Evolutionary conservation across 1,140 invertebrate species (phyloP).

Genomic region (Leptinotarsa undecemlineata): DNA sequence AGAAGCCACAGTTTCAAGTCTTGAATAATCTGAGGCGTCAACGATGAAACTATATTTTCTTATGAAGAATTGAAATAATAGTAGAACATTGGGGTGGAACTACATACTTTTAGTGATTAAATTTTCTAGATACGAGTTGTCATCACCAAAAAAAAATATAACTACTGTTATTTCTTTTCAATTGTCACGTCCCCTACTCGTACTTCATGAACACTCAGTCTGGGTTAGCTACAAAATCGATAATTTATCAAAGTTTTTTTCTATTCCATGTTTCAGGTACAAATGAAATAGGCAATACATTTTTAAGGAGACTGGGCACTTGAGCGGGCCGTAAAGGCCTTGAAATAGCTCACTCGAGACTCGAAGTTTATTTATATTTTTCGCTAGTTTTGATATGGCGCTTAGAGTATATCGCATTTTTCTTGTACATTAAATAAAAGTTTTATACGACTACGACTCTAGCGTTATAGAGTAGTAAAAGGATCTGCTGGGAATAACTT

Average conservation of each 20-base stretch:
- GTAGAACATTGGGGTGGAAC: no score
- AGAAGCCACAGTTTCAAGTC: no score
- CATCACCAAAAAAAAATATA: no score
- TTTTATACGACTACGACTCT: slow-evolving; percentile 16
- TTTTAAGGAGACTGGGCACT: slow-evolving; percentile 12
- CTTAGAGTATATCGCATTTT: slow-evolving; percentile 21
- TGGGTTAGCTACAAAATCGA: slow-evolving; percentile 7
- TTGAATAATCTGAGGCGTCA: no score
- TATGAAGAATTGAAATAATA: no score
- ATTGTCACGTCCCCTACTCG: no score
- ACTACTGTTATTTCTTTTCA: no score
- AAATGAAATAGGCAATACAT: slow-evolving; percentile 20
- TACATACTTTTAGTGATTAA: no score
- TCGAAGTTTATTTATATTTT: slow-evolving; percentile 23
- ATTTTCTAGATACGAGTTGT: no score
- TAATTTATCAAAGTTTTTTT: neutral
- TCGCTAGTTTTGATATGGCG: slow-evolving; percentile 21
- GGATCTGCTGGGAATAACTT: neutral
- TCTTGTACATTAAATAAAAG: slow-evolving; percentile 22
- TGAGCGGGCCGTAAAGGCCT: slow-evolving; percentile 9
- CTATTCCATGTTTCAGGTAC: slow-evolving; percentile 16
- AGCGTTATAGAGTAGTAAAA: slow-evolving; percentile 9
- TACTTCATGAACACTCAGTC: neutral
- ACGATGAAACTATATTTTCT: no score
- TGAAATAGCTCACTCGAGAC: slow-evolving; percentile 15